Conservation (phyloP, 37 sponge, comb jelly and placozoan genomes). For the Amphimedon queenslandica region DNA sequence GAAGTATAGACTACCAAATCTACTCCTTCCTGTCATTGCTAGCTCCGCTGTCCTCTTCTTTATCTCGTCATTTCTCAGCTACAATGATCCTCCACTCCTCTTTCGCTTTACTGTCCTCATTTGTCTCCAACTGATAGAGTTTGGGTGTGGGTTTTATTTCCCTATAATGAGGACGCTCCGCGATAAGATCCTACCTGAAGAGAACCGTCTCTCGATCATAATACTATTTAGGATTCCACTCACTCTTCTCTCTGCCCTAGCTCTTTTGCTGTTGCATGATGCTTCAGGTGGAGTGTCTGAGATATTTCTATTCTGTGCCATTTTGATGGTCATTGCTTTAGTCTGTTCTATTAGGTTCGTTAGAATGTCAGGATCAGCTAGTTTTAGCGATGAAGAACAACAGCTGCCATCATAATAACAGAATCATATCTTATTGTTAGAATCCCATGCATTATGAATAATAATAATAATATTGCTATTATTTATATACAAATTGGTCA, state of each 20-base stretch:
- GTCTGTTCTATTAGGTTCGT: conserved; percentile 52
- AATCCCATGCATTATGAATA: no score
- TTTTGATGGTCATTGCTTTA: conserved; percentile 50
- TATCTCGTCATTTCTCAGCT: conserved; percentile 23
- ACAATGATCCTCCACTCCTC: conserved; percentile 5
- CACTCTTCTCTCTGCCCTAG: conserved; percentile 59
- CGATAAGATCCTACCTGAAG: conserved; percentile 54
- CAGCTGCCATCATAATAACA: no score
- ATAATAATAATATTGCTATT: no score
- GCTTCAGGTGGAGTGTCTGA: conserved; percentile 45
- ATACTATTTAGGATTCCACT: conserved; percentile 82
- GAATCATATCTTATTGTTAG: no score
- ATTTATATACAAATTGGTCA: no score
- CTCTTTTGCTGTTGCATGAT: conserved; percentile 55
- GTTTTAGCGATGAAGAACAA: no score
- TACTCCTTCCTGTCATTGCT: conserved; percentile 21
- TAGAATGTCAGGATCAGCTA: not conserved
- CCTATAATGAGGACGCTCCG: conserved; percentile 64
- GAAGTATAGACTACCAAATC: conserved; percentile 14
- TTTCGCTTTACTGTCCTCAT: conserved; percentile 49
- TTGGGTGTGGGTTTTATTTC: conserved; percentile 77
- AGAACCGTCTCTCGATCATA: conserved; percentile 48
- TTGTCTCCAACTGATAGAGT: conserved; percentile 60
- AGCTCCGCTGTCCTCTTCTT: conserved; percentile 13
- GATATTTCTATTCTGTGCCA: conserved; percentile 60